Percentiles rank a stretch among this genome's conserved stretches.
Evolutionary conservation across 1,140 invertebrate genomes (phyloP).

Genomic region (Drosophila ananassae): DNA sequence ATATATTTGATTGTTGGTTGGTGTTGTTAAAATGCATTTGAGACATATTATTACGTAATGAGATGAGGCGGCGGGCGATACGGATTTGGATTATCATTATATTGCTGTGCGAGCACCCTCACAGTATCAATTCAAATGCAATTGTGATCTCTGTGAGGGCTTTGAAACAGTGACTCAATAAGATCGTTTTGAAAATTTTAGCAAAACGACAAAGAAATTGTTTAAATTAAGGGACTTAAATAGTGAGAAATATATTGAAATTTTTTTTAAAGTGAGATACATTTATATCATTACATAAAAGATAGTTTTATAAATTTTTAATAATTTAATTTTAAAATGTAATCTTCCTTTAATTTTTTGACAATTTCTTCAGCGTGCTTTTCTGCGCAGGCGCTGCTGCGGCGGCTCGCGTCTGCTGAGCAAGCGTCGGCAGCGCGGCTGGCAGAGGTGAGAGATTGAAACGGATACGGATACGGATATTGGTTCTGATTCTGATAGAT

Average conservation of each 20-base stretch:
- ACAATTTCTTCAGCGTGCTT: conserved; percentile 15
- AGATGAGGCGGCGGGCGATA: conserved; percentile 79
- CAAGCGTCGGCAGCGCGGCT: conserved; percentile 30
- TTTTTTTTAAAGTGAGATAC: too few species aligned
- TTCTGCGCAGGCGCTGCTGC: conserved; percentile 38
- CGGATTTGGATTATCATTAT: conserved; percentile 58
- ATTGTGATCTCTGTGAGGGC: conserved; percentile 23
- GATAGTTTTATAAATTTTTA: too few species aligned
- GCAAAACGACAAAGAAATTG: conserved; percentile 39
- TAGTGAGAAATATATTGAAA: too few species aligned
- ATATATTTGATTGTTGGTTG: conserved; percentile 33
- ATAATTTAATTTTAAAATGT: neutral
- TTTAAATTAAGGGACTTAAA: conserved; percentile 28
- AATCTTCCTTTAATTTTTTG: neutral
- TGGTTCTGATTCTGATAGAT: conserved; percentile 26
- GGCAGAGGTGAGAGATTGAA: conserved; percentile 42
- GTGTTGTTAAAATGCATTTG: conserved; percentile 74
- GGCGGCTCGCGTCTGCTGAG: conserved; percentile 15
- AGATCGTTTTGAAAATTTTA: conserved; percentile 9
- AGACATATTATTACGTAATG: conserved; percentile 81
- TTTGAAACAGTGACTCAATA: conserved; percentile 44
- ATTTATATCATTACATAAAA: too few species aligned
- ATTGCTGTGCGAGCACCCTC: conserved; percentile 18
- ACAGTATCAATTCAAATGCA: conserved; percentile 17
- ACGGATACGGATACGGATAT: conserved; percentile 21